Evolutionary conservation across 2,888 invertebrate genomes (phyloP).

Genomic region (Phengaris arion): DNA sequence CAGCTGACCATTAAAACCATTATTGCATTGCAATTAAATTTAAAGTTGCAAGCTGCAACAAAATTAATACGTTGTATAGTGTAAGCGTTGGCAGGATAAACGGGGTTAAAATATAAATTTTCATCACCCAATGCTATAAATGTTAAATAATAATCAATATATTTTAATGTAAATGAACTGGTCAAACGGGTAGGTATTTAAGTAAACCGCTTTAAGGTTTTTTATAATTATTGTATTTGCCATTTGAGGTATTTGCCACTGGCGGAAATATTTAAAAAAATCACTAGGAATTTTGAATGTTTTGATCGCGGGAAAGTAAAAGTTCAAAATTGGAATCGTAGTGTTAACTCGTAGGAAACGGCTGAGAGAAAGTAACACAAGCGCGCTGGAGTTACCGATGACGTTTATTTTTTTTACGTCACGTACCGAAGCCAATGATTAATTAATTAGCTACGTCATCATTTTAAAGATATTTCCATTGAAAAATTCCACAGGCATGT

Average conservation of each 20-base stretch:
- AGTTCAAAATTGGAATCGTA: slow-evolving; percentile 67
- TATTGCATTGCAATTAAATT: neutral
- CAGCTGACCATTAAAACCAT: slow-evolving; percentile 14
- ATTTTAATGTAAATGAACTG: slow-evolving; percentile 8
- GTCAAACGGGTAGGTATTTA: slow-evolving; percentile 21
- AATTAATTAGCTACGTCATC: slow-evolving; percentile 18
- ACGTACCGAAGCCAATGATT: slow-evolving; percentile 9
- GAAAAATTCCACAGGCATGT: neutral
- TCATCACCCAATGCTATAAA: slow-evolving; percentile 31
- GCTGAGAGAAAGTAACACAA: slow-evolving; percentile 76
- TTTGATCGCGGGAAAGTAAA: slow-evolving; percentile 60
- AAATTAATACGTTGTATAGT: neutral
- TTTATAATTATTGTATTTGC: slow-evolving; percentile 2
- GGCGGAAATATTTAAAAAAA: slow-evolving; percentile 31
- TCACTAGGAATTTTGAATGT: slow-evolving; percentile 41
- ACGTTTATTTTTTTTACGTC: slow-evolving; percentile 34
- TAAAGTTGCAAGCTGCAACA: neutral
- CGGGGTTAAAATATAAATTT: slow-evolving; percentile 27
- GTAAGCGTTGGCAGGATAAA: neutral
- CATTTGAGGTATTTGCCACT: neutral
- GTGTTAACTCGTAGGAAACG: slow-evolving; percentile 66
- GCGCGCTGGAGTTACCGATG: slow-evolving; percentile 45
- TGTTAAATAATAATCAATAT: slow-evolving; percentile 19
- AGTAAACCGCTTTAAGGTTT: slow-evolving; percentile 16
- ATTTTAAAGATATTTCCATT: slow-evolving; percentile 11